phyloP scores from a whole-genome alignment of 92 coral and sea anemone species.

The Paragorgia papillata region DNA sequence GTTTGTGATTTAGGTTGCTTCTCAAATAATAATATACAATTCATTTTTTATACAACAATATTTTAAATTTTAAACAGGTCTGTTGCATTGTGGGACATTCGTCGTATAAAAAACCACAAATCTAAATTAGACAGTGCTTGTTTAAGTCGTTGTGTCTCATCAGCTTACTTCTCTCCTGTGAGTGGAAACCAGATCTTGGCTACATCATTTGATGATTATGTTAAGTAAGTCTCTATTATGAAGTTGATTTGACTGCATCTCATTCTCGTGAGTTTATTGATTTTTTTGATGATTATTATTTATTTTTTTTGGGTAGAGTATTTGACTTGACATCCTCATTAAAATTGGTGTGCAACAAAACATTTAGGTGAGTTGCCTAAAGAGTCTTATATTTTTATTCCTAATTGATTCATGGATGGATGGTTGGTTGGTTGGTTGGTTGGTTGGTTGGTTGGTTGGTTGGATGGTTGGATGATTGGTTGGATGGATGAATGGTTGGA shows the following conservation, averaged over 20 bases:
- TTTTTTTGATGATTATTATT: not conserved
- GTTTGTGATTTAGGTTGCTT: too few species aligned
- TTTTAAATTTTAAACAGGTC: conserved; percentile 53
- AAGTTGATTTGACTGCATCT: too few species aligned
- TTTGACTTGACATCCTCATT: conserved; percentile 59
- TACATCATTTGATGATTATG: conserved; percentile 73
- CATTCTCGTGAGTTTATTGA: too few species aligned
- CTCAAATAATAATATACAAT: too few species aligned
- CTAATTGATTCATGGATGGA: too few species aligned
- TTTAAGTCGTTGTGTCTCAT: conserved; percentile 66
- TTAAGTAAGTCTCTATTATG: conserved; percentile 87
- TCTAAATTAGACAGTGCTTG: conserved; percentile 59
- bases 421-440: too few species aligned
- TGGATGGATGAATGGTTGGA: too few species aligned
- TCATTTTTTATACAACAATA: too few species aligned
- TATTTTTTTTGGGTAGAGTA: conserved; percentile 53
- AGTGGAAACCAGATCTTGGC: conserved; percentile 83
- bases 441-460: too few species aligned
- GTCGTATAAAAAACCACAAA: conserved; percentile 65
- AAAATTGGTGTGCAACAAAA: conserved; percentile 49
- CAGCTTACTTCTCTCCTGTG: conserved; percentile 89
- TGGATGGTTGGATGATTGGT: too few species aligned
- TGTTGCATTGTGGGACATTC: conserved; percentile 88
- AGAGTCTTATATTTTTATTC: not conserved
- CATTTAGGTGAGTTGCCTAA: conserved; percentile 59